phyloP scores from a whole-genome alignment of 1,140 invertebrate species.

The Telenomus remus region DNA sequence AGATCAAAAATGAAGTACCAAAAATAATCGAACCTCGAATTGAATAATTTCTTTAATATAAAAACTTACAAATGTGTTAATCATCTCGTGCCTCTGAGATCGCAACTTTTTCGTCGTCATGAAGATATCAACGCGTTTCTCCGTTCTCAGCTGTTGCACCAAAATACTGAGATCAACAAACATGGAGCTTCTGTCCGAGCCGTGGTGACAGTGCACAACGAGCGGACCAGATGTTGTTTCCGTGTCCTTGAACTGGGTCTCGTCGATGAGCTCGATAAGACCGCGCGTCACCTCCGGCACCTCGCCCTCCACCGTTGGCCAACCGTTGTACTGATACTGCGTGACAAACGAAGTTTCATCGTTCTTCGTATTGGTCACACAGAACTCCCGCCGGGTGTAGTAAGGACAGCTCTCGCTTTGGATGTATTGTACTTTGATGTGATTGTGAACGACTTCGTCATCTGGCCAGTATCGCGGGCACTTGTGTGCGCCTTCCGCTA shows the following conservation, averaged over 20 bases:
- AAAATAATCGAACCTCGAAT: too few relatives aligned
- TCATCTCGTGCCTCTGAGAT: constrained; percentile 87
- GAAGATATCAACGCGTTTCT: constrained; percentile 90
- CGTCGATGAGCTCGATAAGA: constrained; percentile 86
- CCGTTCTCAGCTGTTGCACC: constrained; percentile 86
- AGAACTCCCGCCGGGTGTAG: constrained; percentile 88
- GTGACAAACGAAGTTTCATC: constrained; percentile 84
- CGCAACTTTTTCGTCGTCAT: constrained; percentile 88
- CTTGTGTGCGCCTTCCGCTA: constrained; percentile 83
- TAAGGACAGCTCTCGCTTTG: constrained; percentile 91
- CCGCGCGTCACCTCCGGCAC: constrained; percentile 90
- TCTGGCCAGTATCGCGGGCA: constrained; percentile 96
- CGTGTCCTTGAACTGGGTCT: constrained; percentile 78
- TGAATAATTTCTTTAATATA: too few relatives aligned
- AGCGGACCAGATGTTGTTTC: constrained; percentile 78
- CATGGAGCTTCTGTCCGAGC: constrained; percentile 91
- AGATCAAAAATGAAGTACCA: background rate
- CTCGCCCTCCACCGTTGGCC: constrained; percentile 90
- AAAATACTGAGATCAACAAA: constrained; percentile 91
- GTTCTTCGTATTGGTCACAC: constrained; percentile 84
- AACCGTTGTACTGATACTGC: constrained; percentile 92
- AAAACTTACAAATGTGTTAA: constrained; percentile 85
- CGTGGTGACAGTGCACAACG: constrained; percentile 89
- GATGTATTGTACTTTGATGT: constrained; percentile 89
- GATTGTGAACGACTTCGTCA: constrained; percentile 87